Evolutionary conservation across 2,113 vertebrate species (phyloP).

Genomic region (Microcebus jonahi): DNA sequence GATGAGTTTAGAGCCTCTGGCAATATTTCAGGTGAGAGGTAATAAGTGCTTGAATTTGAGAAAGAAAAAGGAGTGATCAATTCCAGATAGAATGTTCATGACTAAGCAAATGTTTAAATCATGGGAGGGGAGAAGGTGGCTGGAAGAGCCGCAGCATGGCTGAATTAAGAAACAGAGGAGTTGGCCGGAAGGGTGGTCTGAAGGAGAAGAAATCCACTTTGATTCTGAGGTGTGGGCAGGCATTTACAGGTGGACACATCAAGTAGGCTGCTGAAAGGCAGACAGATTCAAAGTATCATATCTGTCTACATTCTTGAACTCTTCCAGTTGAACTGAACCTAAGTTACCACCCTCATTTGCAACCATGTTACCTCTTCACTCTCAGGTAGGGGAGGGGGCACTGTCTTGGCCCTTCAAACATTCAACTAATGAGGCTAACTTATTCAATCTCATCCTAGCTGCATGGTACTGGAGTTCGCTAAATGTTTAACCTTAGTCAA

Average conservation of each 20-base stretch:
- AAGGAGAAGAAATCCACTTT: neutral
- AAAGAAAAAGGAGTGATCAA: neutral
- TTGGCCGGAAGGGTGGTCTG: neutral
- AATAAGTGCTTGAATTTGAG: slow-evolving; percentile 22
- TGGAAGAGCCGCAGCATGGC: neutral
- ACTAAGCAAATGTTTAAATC: neutral
- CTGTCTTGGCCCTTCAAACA: neutral
- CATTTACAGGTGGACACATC: neutral
- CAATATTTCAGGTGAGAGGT: neutral
- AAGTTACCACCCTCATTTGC: slow-evolving; percentile 21
- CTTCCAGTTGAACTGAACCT: slow-evolving; percentile 31
- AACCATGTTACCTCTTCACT: neutral
- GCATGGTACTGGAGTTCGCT: neutral
- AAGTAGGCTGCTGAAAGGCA: neutral
- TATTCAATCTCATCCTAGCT: neutral
- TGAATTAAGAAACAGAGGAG: neutral
- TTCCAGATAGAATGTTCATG: neutral
- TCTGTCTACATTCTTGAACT: neutral
- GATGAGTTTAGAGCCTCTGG: neutral
- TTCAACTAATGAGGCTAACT: neutral
- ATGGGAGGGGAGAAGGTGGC: neutral
- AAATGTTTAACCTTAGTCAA: neutral
- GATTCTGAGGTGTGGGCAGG: neutral
- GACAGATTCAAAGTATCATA: neutral
- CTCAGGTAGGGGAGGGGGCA: too few relatives aligned